phyloP scores from a whole-genome alignment of 2,888 invertebrate species.

The Thymelicus sylvestris region DNA sequence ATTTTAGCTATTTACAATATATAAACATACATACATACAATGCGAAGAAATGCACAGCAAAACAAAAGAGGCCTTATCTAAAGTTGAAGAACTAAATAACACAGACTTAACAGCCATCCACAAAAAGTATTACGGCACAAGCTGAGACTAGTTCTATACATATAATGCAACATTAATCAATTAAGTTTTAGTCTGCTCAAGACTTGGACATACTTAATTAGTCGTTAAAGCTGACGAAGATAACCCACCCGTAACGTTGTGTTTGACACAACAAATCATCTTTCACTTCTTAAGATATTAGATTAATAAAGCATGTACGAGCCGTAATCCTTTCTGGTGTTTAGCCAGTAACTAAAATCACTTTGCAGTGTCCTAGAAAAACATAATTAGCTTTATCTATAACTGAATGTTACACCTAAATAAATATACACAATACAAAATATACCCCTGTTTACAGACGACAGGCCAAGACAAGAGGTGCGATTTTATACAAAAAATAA shows the following conservation, averaged over 20 bases:
- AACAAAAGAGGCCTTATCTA: conserved; percentile 78
- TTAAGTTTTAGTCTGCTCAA: conserved; percentile 46
- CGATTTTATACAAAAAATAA: conserved; percentile 84
- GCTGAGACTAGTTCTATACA: conserved; percentile 61
- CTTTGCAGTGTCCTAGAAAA: conserved; percentile 71
- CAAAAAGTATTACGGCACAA: conserved; percentile 66
- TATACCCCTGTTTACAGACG: conserved; percentile 77
- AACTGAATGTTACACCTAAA: conserved; percentile 69
- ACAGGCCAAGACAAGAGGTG: conserved; percentile 84
- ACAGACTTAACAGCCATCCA: conserved; percentile 77
- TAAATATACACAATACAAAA: conserved; percentile 71
- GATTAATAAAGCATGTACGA: conserved; percentile 51
- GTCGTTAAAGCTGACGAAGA: conserved; percentile 52
- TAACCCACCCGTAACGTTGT: conserved; percentile 53
- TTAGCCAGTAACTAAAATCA: conserved; percentile 69
- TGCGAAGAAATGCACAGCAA: conserved; percentile 84
- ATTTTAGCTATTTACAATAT: conserved; percentile 83
- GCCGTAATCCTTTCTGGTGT: conserved; percentile 69
- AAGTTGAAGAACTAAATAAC: conserved; percentile 81
- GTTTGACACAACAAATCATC: conserved; percentile 48
- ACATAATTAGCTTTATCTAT: conserved; percentile 77
- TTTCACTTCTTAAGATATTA: conserved; percentile 40
- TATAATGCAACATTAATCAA: conserved; percentile 42
- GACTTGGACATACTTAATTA: conserved; percentile 48
- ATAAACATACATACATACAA: conserved; percentile 86